Conservation (phyloP, 2,113 vertebrate species). For the Pterocles orientalis region DNA sequence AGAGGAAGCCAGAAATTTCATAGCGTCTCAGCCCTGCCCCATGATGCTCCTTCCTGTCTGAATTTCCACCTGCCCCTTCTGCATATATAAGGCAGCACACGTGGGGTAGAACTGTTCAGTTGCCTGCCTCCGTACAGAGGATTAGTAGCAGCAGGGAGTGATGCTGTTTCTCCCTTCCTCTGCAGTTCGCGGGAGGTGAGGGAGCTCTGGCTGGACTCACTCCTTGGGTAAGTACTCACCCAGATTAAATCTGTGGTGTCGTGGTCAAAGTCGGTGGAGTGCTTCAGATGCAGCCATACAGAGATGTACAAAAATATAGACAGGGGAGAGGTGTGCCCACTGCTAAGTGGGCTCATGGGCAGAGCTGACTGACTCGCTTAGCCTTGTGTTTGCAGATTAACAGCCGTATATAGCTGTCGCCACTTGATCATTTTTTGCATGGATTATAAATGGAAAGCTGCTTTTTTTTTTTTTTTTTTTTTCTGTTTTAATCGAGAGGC, state of each 20-base stretch:
- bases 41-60: slow-evolving; percentile 88
- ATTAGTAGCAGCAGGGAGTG: slow-evolving; percentile 66
- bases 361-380: not conserved
- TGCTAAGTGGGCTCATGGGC: not conserved
- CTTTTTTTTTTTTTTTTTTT: not conserved
- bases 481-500: not conserved
- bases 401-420: not conserved
- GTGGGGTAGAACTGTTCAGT: slow-evolving; percentile 48
- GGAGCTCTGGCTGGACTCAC: slow-evolving; percentile 81
- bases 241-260: not conserved
- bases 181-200: slow-evolving; percentile 79
- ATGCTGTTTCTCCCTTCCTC: slow-evolving; percentile 75
- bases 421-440: not conserved
- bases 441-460: slow-evolving; percentile 15
- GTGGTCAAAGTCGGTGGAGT: not conserved
- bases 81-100: slow-evolving; percentile 72
- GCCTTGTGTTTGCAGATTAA: not conserved
- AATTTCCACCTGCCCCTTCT: slow-evolving; percentile 82
- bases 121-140: slow-evolving; percentile 40
- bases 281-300: not conserved
- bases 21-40: slow-evolving; percentile 59
- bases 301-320: not conserved
- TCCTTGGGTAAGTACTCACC: slow-evolving; percentile 79
- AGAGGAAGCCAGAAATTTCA: slow-evolving; percentile 82
- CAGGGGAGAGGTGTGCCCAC: not conserved